Base-by-base conservation (phyloP, 2,888 invertebrate genomes). In the Sminthurinus aureus region DNA sequence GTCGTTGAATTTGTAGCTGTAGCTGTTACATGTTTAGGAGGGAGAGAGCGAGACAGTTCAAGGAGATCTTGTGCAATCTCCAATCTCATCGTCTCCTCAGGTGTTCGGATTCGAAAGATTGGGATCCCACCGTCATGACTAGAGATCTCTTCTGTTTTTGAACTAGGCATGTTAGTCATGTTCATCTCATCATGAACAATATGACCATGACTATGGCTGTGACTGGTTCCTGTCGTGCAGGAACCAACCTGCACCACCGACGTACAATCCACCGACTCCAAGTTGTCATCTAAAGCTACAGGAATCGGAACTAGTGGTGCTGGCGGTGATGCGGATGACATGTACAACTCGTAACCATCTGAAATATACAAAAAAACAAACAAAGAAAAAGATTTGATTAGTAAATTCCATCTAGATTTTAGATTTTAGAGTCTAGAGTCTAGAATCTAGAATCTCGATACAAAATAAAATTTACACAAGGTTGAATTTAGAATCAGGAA, bases 21-120 rank as follows among this genome's bases (percentile, higher is more conserved):
- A 18, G 6, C 51, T 67, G 86, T 81, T 83, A 85, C 86, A 71
- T 84, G 85, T 84, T 84, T 82, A 20, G 94, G 96, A 18, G 95
- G 95, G 89, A 95, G 90, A 88, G 95, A 94, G 89, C 95, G 88
- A 18, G 90, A 90, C 77, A 90, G 89, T 87, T 90, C 89, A 26
- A 90, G 87, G 51, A 90, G 89, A 87, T 90, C 96, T 90, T 96
- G 96, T 0, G 96, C 96, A 58, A 96, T 96, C 91, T 96, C 96
- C 58, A 58, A 58, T 9, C 58, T 58, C 58, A 58, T 58, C 13
- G 96, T 96, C 91, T 96, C 96, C 89, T 95, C 96, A 50, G 94
- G 93, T 92, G 91, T 91, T 88, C 90, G 90, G 84, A 91, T 90
- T 83, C 91, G 90, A 89, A 91, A 91, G 84, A 91, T 90, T 38